Percentiles rank a stretch among this genome's conserved stretches.
These are phyloP conservation scores for Falcunculus frontatus DNA, from an alignment of 2,113 vertebrate genomes.

Conservation along the genomic window DNA sequence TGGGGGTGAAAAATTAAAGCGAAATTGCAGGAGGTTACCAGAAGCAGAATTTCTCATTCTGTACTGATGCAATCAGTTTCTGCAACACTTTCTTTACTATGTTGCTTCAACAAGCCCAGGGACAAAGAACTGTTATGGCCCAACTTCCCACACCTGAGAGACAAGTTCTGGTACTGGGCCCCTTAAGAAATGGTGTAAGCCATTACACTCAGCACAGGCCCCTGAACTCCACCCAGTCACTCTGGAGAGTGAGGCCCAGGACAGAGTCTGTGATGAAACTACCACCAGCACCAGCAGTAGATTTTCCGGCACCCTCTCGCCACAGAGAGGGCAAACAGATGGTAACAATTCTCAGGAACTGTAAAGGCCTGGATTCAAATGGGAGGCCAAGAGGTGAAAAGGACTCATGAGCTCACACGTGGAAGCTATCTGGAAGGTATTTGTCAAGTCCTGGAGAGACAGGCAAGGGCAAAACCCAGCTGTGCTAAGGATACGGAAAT, in stretches of 20 bases:
- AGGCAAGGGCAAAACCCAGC: constrained; percentile 21
- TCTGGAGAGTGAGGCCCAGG: background rate
- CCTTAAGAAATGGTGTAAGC: background rate
- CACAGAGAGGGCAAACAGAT: background rate
- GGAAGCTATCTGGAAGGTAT: constrained; percentile 22
- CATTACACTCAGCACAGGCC: background rate
- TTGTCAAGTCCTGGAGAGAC: background rate
- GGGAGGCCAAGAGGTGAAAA: constrained; percentile 15
- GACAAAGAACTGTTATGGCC: background rate
- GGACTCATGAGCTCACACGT: background rate
- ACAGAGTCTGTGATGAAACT: background rate
- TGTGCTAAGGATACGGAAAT: background rate
- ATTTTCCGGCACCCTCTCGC: accelerated
- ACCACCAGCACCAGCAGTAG: background rate
- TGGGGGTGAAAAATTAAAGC: background rate
- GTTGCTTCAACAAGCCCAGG: background rate
- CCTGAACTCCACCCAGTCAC: background rate
- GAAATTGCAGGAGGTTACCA: background rate
- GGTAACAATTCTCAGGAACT: constrained; percentile 1
- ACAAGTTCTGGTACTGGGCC: background rate
- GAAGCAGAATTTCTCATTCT: background rate
- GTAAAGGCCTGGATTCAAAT: background rate
- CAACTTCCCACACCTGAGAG: background rate
- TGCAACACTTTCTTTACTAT: background rate
- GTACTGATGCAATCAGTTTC: background rate